These are phyloP conservation scores for Rhinoptilus africanus DNA, from an alignment of 2,113 vertebrate species.

Conservation along the genomic window DNA sequence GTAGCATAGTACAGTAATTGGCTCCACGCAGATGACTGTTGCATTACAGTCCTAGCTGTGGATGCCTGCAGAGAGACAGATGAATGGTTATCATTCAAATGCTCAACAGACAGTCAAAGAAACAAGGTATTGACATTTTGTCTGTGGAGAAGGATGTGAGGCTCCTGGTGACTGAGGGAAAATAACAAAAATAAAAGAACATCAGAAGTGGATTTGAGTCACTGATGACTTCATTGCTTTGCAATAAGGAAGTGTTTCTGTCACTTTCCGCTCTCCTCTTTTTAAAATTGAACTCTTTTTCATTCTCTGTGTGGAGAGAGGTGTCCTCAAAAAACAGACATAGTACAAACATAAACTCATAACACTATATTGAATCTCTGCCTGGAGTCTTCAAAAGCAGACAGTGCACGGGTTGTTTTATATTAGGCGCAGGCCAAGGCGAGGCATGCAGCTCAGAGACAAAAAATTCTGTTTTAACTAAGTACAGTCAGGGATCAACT, in stretches of 20 bases:
- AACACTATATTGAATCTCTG: not conserved
- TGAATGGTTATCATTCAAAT: not conserved
- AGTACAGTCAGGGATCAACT: not conserved
- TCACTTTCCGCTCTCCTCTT: not conserved
- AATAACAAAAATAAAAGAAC: not conserved
- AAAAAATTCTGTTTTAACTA: not conserved
- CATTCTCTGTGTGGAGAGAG: not conserved
- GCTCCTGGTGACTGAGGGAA: not conserved
- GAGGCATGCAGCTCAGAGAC: not conserved
- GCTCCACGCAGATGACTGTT: not conserved
- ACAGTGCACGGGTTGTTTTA: fast-evolving
- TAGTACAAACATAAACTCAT: not conserved
- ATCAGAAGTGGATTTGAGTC: not conserved
- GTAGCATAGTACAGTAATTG: not conserved
- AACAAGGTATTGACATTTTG: not conserved
- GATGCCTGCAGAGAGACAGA: not conserved
- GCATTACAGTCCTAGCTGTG: not conserved
- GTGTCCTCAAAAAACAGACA: not conserved
- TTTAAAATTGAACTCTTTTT: not conserved
- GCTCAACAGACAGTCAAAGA: not conserved
- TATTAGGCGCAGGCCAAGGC: not conserved
- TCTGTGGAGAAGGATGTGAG: not conserved
- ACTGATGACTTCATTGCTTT: not conserved
- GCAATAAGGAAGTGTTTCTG: not conserved
- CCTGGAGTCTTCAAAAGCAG: not conserved